phyloP scores from a whole-genome alignment of 2,113 vertebrate species.

The Mesocricetus auratus region DNA sequence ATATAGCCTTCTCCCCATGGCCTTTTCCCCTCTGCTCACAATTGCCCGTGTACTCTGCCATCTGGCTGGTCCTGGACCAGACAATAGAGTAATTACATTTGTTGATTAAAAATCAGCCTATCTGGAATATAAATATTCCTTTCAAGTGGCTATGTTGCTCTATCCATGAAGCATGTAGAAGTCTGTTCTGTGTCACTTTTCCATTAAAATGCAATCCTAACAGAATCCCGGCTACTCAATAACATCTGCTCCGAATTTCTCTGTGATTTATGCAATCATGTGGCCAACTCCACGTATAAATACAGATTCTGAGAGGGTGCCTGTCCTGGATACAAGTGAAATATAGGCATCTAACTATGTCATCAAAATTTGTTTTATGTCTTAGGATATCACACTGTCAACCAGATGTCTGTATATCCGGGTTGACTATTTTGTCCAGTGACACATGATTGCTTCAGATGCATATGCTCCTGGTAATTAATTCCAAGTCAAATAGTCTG shows the following conservation, averaged over 20 bases:
- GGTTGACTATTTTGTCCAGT: background rate
- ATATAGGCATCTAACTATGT: constrained; percentile 59
- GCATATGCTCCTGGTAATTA: constrained; percentile 41
- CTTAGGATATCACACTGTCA: constrained; percentile 30
- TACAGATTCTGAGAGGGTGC: constrained; percentile 37
- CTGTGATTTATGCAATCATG: constrained; percentile 66
- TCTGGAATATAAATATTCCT: constrained; percentile 73
- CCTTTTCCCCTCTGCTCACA: background rate
- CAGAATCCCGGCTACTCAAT: constrained; percentile 67
- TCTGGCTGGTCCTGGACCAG: constrained; percentile 82
- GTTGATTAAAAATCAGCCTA: constrained; percentile 62
- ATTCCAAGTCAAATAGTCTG: constrained; percentile 45
- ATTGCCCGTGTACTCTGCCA: background rate
- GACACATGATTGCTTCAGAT: constrained; percentile 39
- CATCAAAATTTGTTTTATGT: constrained; percentile 33
- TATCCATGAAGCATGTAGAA: constrained; percentile 73
- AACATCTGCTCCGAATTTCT: constrained; percentile 82
- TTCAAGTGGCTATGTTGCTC: constrained; percentile 78
- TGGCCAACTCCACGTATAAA: constrained; percentile 37
- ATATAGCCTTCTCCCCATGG: constrained; percentile 59
- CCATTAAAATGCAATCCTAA: constrained; percentile 68
- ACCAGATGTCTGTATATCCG: constrained; percentile 61
- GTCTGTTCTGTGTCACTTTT: constrained; percentile 63
- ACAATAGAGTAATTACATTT: constrained; percentile 71
- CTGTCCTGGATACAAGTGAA: constrained; percentile 50